Evolutionary conservation across 2,888 invertebrate species (phyloP).

Genomic region (Apodemia duryi): DNA sequence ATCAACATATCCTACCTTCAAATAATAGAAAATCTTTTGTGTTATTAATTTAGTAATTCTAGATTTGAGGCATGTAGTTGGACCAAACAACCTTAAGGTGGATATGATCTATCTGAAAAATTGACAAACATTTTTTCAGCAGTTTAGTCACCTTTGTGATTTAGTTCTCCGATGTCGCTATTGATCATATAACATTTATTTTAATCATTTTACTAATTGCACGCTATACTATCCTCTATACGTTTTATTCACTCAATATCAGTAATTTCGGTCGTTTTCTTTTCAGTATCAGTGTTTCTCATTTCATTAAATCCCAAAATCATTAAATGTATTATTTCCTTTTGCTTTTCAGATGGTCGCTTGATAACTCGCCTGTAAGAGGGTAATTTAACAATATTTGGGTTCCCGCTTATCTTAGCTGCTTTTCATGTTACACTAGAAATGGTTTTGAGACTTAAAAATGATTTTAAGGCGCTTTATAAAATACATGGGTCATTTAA

Average conservation of each 20-base stretch:
- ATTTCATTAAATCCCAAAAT: conserved; percentile 7
- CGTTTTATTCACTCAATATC: not conserved
- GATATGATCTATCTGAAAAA: too few relatives aligned
- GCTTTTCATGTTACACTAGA: not conserved
- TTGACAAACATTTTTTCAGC: too few relatives aligned
- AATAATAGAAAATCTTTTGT: too few relatives aligned
- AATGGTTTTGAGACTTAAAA: too few relatives aligned
- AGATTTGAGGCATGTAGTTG: too few relatives aligned
- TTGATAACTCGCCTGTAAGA: conserved; percentile 3
- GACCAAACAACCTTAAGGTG: too few relatives aligned
- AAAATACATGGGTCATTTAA: too few relatives aligned
- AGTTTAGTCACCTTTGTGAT: too few relatives aligned
- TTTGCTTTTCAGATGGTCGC: conserved; percentile 5
- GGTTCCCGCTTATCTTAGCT: not conserved
- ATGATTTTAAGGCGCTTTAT: too few relatives aligned
- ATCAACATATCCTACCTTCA: too few relatives aligned
- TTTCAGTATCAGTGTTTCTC: conserved; percentile 7
- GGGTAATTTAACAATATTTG: not conserved
- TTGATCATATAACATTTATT: not conserved
- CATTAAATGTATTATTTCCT: conserved; percentile 4
- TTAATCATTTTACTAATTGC: not conserved
- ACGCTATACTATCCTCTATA: not conserved
- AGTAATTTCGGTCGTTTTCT: not conserved
- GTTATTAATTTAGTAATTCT: too few relatives aligned
- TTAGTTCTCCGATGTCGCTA: too few relatives aligned